A percentile compares a stretch with the other conserved stretches of the same genome.
Evolutionary conservation across 2,113 vertebrate species (phyloP).

Genomic region (Anarrhichthys ocellatus): DNA sequence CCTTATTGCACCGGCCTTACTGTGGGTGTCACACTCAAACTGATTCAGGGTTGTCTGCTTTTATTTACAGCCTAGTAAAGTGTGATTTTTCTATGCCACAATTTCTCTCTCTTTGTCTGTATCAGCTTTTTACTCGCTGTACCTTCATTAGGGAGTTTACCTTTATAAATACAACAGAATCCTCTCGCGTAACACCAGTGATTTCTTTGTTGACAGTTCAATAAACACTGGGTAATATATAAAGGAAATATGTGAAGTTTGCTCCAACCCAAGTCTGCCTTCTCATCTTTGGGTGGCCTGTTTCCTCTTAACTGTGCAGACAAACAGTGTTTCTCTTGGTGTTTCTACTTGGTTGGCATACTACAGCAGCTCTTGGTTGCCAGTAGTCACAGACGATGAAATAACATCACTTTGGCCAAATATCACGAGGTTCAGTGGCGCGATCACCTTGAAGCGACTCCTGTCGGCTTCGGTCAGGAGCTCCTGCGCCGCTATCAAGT

Average conservation of each 20-base stretch:
- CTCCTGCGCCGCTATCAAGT: slow-evolving; percentile 33
- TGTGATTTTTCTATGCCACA: neutral
- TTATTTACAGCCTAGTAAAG: slow-evolving; percentile 10
- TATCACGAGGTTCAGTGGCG: slow-evolving; percentile 25
- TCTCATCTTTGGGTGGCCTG: neutral
- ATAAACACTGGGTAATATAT: neutral
- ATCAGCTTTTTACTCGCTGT: neutral
- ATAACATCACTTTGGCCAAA: slow-evolving; percentile 41
- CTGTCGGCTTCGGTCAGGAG: slow-evolving; percentile 40
- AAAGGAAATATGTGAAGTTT: neutral
- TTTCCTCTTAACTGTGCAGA: slow-evolving; percentile 29
- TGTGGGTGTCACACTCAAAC: neutral
- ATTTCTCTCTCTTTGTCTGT: neutral
- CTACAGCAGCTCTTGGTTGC: neutral
- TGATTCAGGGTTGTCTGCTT: slow-evolving; percentile 16
- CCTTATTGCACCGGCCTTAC: neutral
- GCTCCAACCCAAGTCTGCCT: neutral
- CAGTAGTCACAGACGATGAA: slow-evolving; percentile 26
- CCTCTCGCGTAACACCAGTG: neutral
- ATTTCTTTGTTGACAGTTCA: neutral
- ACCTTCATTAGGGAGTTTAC: neutral
- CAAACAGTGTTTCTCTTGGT: slow-evolving; percentile 22
- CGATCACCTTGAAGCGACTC: slow-evolving; percentile 58
- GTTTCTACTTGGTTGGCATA: slow-evolving; percentile 13
- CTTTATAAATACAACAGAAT: neutral